Base-by-base conservation (phyloP, 53 echinoderm and acorn worm genomes). In the Paracentrotus lividus region DNA sequence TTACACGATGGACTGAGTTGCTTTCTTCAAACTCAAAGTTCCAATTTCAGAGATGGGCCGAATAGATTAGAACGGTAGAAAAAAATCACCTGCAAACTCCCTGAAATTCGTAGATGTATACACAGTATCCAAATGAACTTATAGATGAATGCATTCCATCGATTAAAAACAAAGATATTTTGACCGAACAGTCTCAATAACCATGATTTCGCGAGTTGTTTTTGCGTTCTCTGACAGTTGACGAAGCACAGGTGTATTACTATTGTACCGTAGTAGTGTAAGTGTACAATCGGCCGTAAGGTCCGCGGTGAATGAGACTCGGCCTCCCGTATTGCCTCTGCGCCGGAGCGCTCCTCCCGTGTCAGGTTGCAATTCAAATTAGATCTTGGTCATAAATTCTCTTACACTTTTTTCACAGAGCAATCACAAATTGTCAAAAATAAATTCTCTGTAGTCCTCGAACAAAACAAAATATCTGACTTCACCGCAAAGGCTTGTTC, bases 241-340 rank as follows among this genome's bases (percentile, higher is more conserved):
- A 47, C 81, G 10, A 26, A 13, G 20, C 38, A 5, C 81, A 45
- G 47, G 44, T 26, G 45, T 40, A 76, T 24, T 24, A 31, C n/a
- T 4, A 21, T 69, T 81, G 44, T 26, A n/a, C 81, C 36, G 72
- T 7, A 47, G n/a, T 7, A 47, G n/a, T 13, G 81, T 47, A 49
- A 81, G 81, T 47, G 81, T n/a, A 81, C 44, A 81, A 81, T 81
- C 49, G 27, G 81, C 81, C 81, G 81, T 81, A 16, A 49, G 23
- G 49, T 81, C 81, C 23, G 81, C 81, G 81, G n/a, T 81, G 81
- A 81, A 81, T 81, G 20, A 43, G 43, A 1, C 45, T 81, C 81
- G n/a, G 43, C 7, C 45, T 81, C 81, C 47, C 47, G 81, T n/a
- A n/a, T n/a, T 47, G 36, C 72, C 36, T 45, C 81, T 81, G 23